phyloP scores from a whole-genome alignment of 2,888 invertebrate genomes.

The Itoplectis maculator region DNA sequence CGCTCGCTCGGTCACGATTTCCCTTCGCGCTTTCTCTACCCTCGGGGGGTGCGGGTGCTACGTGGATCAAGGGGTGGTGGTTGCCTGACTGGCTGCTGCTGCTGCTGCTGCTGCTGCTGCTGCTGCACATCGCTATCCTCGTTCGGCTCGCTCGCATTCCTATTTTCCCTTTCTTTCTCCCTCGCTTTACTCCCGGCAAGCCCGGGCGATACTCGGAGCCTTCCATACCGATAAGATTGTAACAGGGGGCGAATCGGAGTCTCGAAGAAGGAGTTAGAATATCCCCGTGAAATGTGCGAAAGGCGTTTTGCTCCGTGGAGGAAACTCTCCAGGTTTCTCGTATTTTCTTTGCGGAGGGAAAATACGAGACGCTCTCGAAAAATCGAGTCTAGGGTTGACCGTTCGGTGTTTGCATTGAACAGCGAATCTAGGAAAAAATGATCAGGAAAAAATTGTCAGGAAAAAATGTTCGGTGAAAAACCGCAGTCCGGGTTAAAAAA shows the following conservation, averaged over 20 bases:
- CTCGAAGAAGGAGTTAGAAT: conserved; percentile 80
- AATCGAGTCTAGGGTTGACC: no score
- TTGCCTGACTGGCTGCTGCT: conserved; percentile 77
- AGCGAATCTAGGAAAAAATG: not conserved
- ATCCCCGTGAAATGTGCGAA: conserved; percentile 78
- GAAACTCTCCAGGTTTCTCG: conserved; percentile 52
- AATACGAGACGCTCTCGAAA: conserved; percentile 4
- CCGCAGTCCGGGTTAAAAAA: no score
- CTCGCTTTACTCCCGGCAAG: conserved; percentile 62
- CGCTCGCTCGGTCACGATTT: conserved; percentile 36
- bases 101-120: conserved; percentile 60
- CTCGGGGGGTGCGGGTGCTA: conserved; percentile 77
- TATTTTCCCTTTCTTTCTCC: conserved; percentile 66
- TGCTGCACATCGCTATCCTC: conserved; percentile 66
- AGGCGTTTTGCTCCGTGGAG: conserved; percentile 78
- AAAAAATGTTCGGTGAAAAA: no score
- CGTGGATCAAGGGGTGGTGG: conserved; percentile 80
- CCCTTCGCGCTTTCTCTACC: conserved; percentile 63
- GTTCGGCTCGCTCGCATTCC: conserved; percentile 63
- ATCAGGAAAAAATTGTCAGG: no score
- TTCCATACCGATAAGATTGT: conserved; percentile 80
- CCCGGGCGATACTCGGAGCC: conserved; percentile 56
- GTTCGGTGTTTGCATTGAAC: not conserved
- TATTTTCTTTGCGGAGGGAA: conserved; percentile 24
- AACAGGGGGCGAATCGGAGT: conserved; percentile 61